Evolutionary conservation across 2,888 invertebrate species (phyloP).

Genomic region (Shargacucullia verbasci): DNA sequence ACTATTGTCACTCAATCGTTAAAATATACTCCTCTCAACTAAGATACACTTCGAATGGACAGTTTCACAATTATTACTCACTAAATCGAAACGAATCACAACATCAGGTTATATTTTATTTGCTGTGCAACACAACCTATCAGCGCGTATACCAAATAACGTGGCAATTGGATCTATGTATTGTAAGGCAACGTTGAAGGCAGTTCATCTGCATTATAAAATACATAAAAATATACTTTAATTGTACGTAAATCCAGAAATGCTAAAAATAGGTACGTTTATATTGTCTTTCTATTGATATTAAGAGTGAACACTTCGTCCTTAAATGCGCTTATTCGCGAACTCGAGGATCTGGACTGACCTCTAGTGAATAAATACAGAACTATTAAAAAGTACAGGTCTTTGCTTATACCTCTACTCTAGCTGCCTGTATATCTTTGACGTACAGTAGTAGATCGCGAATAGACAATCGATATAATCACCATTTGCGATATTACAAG

Average conservation of each 20-base stretch:
- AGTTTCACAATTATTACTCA: conserved; percentile 42
- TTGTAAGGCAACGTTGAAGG: conserved; percentile 81
- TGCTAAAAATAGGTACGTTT: conserved; percentile 19
- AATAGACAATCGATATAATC: conserved; percentile 5
- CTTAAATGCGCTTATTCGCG: conserved; percentile 7
- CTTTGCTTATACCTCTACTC: neutral
- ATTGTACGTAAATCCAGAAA: conserved; percentile 32
- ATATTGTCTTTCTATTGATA: conserved; percentile 35
- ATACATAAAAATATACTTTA: conserved; percentile 37
- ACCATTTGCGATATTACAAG: neutral
- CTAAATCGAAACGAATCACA: conserved; percentile 67
- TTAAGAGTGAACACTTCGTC: conserved; percentile 9
- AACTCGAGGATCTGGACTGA: conserved; percentile 1
- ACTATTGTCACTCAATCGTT: conserved; percentile 55
- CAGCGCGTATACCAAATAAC: conserved; percentile 62
- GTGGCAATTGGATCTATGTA: conserved; percentile 61
- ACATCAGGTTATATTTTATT: conserved; percentile 65
- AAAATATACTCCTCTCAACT: conserved; percentile 46
- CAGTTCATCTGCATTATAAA: conserved; percentile 56
- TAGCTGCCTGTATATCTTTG: neutral
- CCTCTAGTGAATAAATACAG: too few relatives aligned
- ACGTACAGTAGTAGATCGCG: neutral
- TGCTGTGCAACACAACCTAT: conserved; percentile 76
- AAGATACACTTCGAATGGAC: conserved; percentile 47
- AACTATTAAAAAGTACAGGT: too few relatives aligned